Evolutionary conservation across 2,888 invertebrate genomes (phyloP).

Genomic region (Ornithoptera priamus): DNA sequence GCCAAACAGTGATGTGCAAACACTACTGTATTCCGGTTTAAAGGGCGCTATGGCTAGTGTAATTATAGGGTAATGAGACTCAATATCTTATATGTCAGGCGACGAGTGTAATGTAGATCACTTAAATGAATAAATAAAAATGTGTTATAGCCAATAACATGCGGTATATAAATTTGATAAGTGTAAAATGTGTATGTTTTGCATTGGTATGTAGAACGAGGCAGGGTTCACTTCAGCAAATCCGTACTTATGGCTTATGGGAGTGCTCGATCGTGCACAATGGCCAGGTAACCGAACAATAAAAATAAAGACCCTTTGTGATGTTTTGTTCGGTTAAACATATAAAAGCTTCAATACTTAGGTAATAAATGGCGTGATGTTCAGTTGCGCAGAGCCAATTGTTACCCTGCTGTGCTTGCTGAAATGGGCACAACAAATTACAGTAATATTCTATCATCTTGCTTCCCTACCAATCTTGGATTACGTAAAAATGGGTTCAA

Average conservation of each 20-base stretch:
- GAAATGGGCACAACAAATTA: conserved; percentile 16
- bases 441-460: conserved; percentile 13
- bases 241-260: conserved; percentile 56
- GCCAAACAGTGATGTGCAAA: no score
- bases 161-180: background rate
- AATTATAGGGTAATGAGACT: no score
- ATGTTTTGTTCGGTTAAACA: conserved; percentile 32
- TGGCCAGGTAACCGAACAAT: conserved; percentile 60
- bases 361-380: conserved; percentile 21
- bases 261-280: conserved; percentile 57
- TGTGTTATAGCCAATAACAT: no score
- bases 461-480: conserved; percentile 7
- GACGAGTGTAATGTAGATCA: no score
- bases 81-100: no score
- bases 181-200: background rate
- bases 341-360: conserved; percentile 11
- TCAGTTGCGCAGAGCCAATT: conserved; percentile 19
- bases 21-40: no score
- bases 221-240: conserved; percentile 46
- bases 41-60: no score
- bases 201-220: background rate
- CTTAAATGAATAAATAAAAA: no score
- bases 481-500: conserved; percentile 3
- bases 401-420: conserved; percentile 5
- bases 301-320: conserved; percentile 63